Evolutionary conservation across 2,797 vertebrate genomes (phyloP), one percentile per base, ranked within the genome.

Genomic region (Echeneis naucrates): DNA sequence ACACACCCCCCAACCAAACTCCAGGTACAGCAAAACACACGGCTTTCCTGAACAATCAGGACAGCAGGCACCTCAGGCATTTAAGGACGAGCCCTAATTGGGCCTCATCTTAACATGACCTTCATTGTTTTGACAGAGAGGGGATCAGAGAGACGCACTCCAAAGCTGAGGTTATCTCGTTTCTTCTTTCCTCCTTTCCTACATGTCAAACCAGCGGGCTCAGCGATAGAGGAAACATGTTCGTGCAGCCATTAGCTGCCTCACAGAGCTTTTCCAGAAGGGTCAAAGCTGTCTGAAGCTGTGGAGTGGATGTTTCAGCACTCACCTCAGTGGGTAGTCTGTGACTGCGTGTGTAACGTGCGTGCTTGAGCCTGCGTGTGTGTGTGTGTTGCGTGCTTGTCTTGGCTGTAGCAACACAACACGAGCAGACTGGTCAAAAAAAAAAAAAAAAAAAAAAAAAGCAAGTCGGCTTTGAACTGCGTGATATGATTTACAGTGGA

Each of bases 61-160:
- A 35, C 75, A 81, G 62, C 50, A 44, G 67, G 60, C 70, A 82
- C 83, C 68, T 68, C 61, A 45, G 78, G 80, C 66, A 19, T 76
- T 65, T 52, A 63, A 85, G 74, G 52, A 63, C 30, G 12, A 57
- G 65, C 57, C 84, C 81, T 89, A 93, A 93, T 94, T 94, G 87
- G 88, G 80, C 82, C 75, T 92, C 79, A 47, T 91, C 75, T 89
- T 81, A 67, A 57, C 68, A 26, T 90, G 92, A 92, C 92, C 89
- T 94, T 93, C 90, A 86, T 90, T 90, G 81, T 91, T 92, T 85
- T 89, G 89, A 93, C 90, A 89, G 85, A 76, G 66, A 66, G 72
- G 35, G 81, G 78, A 88, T 91, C 78, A 62, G 84, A 84, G 69
- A 50, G 48, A 88, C 87, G 81, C 84, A 62, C 48, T 72, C 44